Conservation (phyloP, 2,113 vertebrate species). For the Ammodytes dubius region DNA sequence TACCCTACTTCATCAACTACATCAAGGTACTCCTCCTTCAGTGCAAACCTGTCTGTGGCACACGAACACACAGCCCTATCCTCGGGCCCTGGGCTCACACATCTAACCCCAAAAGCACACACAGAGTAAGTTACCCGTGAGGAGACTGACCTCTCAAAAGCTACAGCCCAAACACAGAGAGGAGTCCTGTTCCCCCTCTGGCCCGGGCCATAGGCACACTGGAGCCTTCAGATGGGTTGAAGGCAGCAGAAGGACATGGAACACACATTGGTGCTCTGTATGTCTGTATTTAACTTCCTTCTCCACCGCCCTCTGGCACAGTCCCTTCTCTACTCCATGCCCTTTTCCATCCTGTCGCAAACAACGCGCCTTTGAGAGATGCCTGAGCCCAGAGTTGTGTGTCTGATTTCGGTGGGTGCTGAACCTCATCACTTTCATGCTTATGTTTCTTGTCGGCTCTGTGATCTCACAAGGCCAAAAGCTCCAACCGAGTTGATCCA, state of each 20-base stretch:
- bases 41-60: constrained; percentile 70
- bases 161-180: constrained; percentile 59
- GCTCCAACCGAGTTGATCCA: constrained; percentile 5
- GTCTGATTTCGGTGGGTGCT: constrained; percentile 1
- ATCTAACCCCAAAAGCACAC: constrained; percentile 59
- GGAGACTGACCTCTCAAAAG: constrained; percentile 28
- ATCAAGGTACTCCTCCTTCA: constrained; percentile 56
- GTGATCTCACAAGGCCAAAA: constrained; percentile 26
- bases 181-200: constrained; percentile 66
- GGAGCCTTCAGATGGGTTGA: constrained; percentile 58
- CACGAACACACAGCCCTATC: constrained; percentile 59
- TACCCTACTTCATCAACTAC: constrained; percentile 65
- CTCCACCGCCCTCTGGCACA: constrained; percentile 37
- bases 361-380: constrained; percentile 38
- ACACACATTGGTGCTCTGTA: constrained; percentile 73
- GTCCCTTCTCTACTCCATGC: constrained; percentile 12
- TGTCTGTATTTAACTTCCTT: constrained; percentile 64
- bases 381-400: neutral
- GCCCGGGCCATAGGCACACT: constrained; percentile 54
- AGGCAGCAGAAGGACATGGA: constrained; percentile 35
- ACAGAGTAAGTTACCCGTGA: constrained; percentile 33
- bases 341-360: constrained; percentile 29
- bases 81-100: constrained; percentile 2
- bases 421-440: constrained; percentile 1
- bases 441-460: constrained; percentile 33